Evolutionary conservation across 2,888 invertebrate species (phyloP).

Genomic region (Epinotia nisella): DNA sequence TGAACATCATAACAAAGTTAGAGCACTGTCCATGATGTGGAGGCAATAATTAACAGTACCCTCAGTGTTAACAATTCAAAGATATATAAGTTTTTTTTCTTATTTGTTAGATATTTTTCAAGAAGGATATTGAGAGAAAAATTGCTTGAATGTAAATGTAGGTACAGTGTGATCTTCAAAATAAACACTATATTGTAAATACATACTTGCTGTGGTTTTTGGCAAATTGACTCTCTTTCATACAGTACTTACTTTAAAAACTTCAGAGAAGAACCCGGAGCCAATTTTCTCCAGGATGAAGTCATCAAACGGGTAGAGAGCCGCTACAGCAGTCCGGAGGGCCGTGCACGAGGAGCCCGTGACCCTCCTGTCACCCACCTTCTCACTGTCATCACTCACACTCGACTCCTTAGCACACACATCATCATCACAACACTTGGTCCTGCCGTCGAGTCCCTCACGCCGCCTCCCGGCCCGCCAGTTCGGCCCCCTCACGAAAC

Average conservation of each 20-base stretch:
- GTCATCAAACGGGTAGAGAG: constrained; percentile 96
- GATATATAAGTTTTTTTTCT: not conserved
- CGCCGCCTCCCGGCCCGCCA: constrained; percentile 72
- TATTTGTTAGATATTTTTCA: not conserved
- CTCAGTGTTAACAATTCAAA: not conserved
- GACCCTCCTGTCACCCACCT: constrained; percentile 76
- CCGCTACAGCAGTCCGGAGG: constrained; percentile 95
- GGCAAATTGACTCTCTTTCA: not conserved
- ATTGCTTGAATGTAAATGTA: not conserved
- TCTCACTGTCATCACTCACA: constrained; percentile 80
- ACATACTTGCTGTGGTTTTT: not conserved
- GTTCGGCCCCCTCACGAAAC: constrained; percentile 77
- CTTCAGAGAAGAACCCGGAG: constrained; percentile 98
- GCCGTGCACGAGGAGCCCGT: constrained; percentile 92
- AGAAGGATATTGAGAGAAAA: not conserved
- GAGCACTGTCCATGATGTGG: not conserved
- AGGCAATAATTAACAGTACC: not conserved
- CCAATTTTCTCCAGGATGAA: constrained; percentile 97
- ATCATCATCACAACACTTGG: constrained; percentile 76
- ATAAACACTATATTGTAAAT: not conserved
- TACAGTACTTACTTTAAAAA: constrained; percentile 94
- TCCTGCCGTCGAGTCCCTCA: constrained; percentile 67
- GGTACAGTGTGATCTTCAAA: not conserved
- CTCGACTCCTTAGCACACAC: constrained; percentile 80
- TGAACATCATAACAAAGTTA: constrained; percentile 1